Base-by-base conservation (phyloP, 2,113 vertebrate species). In the Geococcyx californianus region DNA sequence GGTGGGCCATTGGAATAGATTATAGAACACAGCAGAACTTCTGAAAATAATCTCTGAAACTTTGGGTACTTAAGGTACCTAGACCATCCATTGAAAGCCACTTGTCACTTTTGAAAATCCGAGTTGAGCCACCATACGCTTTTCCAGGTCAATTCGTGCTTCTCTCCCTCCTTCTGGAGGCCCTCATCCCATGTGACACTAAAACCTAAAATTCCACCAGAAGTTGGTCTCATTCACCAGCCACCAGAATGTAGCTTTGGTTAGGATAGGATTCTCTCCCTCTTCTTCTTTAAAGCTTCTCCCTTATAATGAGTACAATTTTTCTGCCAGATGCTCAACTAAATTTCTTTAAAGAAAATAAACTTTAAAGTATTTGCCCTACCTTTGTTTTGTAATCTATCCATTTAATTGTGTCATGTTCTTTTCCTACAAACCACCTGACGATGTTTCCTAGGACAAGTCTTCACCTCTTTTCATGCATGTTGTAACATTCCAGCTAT, bases 381-480 rank as follows among this genome's bases (percentile, higher is more conserved):
- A 49, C 74, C 66, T 82, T 36, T 60, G 52, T 89, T 91, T 94
- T 84, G 84, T 64, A 94, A 96, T n/a, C 56, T 81, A 76, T 45
- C 16, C 6, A 80, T 78, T 81, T 78, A 47, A 84, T 92, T 92
- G 52, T 5, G 3, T 63, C 60, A 75, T 52, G 16, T 33, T 77
- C 36, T 86, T 86, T 51, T 34, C 36, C 33, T 81, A 38, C 29
- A 92, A 74, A 84, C 67, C 44, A 81, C 51, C 49, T 34, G 19
- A 64, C 64, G 52, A 63, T 81, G 44, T 78, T 87, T 87, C 80
- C 64, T 34, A 70, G 58, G 60, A 47, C 26, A 51, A 84, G 68
- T 60, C 89, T 78, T 87, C 38, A 21, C n/a, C 34, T 68, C 52
- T 79, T 64, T 33, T 45, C 11, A 3, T 66, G 54, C 10, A 11